Evolutionary conservation across 2,888 invertebrate species (phyloP).

Genomic region (Ptilodon capucinus): DNA sequence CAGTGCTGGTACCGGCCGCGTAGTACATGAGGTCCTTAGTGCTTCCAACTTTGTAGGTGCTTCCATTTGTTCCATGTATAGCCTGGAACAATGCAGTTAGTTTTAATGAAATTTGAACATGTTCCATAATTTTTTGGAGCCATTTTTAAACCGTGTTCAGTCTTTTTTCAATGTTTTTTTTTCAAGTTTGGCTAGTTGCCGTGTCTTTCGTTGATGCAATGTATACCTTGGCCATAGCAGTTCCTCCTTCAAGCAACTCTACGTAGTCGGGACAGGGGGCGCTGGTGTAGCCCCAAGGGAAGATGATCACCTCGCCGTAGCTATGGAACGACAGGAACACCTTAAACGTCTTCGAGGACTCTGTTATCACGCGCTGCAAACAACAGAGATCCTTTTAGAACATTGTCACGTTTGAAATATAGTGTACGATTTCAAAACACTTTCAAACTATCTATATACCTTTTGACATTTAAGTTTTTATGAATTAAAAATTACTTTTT

Average conservation of each 20-base stretch:
- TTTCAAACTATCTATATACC: too few relatives aligned
- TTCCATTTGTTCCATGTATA: slow-evolving; percentile 55
- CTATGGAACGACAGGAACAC: slow-evolving; percentile 74
- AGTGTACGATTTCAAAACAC: too few relatives aligned
- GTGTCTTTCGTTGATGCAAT: not conserved
- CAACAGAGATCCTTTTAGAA: not conserved
- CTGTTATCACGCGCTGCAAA: slow-evolving; percentile 51
- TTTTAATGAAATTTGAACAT: too few relatives aligned
- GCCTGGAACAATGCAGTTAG: slow-evolving; percentile 46
- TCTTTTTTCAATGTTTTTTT: too few relatives aligned
- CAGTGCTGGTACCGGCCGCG: slow-evolving; percentile 65
- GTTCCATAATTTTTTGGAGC: too few relatives aligned
- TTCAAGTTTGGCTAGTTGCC: too few relatives aligned
- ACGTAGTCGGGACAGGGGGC: slow-evolving; percentile 72
- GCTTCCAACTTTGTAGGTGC: slow-evolving; percentile 72
- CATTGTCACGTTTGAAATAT: too few relatives aligned
- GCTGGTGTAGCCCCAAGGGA: slow-evolving; percentile 71
- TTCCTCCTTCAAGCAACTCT: slow-evolving; percentile 67
- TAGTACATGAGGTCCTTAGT: slow-evolving; percentile 77
- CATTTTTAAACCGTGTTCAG: too few relatives aligned
- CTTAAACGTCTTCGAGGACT: slow-evolving; percentile 51
- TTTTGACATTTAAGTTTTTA: too few relatives aligned
- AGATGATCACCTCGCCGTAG: slow-evolving; percentile 74
- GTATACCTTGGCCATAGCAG: slow-evolving; percentile 67
- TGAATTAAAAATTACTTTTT: too few relatives aligned